Conservation (phyloP, 2,888 invertebrate species). For the Maniola hyperantus region DNA sequence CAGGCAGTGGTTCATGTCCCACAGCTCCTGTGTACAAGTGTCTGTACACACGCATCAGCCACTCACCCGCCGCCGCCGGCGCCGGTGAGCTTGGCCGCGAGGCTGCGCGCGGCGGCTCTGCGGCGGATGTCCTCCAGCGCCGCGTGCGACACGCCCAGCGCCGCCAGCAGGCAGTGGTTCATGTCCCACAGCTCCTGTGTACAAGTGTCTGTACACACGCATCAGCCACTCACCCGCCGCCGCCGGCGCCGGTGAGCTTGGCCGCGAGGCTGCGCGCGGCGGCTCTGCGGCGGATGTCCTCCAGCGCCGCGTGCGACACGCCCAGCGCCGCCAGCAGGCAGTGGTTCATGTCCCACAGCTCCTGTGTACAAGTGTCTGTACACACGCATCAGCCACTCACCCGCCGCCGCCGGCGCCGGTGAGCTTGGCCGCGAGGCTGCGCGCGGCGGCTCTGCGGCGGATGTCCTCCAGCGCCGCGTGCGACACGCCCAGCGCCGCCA, state of each 20-base stretch:
- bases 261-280: slow-evolving; percentile 84
- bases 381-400: slow-evolving; percentile 90
- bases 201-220: too few relatives aligned
- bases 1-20: too few relatives aligned
- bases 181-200: too few relatives aligned
- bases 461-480: slow-evolving; percentile 93
- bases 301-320: slow-evolving; percentile 94
- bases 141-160: slow-evolving; percentile 94
- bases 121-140: slow-evolving; percentile 91
- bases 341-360: too few relatives aligned
- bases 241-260: slow-evolving; percentile 90
- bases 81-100: slow-evolving; percentile 83
- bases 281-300: too few relatives aligned
- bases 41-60: too few relatives aligned
- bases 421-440: slow-evolving; percentile 79
- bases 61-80: slow-evolving; percentile 99
- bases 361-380: too few relatives aligned
- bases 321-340: too few relatives aligned
- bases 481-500: slow-evolving; percentile 93
- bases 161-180: too few relatives aligned
- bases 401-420: slow-evolving; percentile 98
- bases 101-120: too few relatives aligned
- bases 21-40: too few relatives aligned
- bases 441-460: too few relatives aligned
- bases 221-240: slow-evolving; percentile 99